Base-by-base conservation (phyloP, 2,797 vertebrate species). In the Ptychobarbus kaznakovi region DNA sequence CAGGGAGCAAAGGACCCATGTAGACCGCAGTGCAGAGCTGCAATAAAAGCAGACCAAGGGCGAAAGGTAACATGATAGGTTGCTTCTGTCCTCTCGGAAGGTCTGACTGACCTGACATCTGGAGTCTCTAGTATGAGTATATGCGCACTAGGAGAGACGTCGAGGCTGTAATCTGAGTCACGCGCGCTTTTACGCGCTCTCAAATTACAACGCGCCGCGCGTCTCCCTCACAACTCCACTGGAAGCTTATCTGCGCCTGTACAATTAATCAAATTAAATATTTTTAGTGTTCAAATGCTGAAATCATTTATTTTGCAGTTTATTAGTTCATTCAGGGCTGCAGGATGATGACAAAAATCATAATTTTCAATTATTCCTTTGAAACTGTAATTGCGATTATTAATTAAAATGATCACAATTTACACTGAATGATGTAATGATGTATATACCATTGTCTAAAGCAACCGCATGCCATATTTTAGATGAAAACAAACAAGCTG, bases 1-100 rank as follows among this genome's bases (percentile, higher is more conserved):
- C 97, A 0, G 98, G 95, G 74, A 96, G 96, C 3, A 99, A 94
- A 53, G 97, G 97, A 56, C 97, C 97, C 4, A 89, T 92, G 88
- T 96, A 99, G 35, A 94, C 95, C 1, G 94, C 96, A 38, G 90
- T 82, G 89, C 91, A 91, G 15, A 94, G 49, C 51, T 94, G 93
- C 82, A 94, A 79, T 74, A 92, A 91, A 56, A 93, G 20, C 87
- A 93, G 56, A 5, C 25, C 66, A 86, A 90, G 28, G 68, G 96
- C 44, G 90, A 97, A 94, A 89, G 95, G 87, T 85, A 95, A 86
- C 40, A 92, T 91, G 86, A 95, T 87, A 49, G 92, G 89, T 90
- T 89, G 91, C 96, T 97, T 86, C 73, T 93, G 85, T 82, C 85
- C 89, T 11, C 44, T 75, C n/a, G 13, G 69, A 53, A 53, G 69